These are phyloP conservation scores for Siphamia tubifer DNA, from an alignment of 2,113 vertebrate species.

Conservation along the genomic window DNA sequence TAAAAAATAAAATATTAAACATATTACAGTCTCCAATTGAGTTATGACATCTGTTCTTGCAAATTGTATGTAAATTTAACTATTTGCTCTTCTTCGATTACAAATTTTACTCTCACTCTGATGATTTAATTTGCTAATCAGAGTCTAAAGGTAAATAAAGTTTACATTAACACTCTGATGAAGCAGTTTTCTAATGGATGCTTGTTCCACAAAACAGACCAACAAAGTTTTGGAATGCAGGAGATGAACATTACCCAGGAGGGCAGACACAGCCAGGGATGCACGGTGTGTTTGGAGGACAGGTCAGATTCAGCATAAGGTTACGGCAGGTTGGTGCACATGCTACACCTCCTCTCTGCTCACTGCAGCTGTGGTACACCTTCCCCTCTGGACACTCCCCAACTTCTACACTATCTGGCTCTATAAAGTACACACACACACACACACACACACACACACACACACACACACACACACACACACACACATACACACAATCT, in stretches of 20 bases:
- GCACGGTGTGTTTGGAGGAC: slow-evolving; percentile 90
- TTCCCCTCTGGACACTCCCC: slow-evolving; percentile 90
- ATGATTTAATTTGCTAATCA: no score
- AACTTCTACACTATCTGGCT: slow-evolving; percentile 76
- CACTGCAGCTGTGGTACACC: slow-evolving; percentile 92
- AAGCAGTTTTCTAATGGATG: neutral
- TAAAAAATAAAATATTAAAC: no score
- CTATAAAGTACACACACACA: slow-evolving; percentile 46
- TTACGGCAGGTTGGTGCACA: slow-evolving; percentile 92
- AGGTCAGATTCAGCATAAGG: slow-evolving; percentile 97
- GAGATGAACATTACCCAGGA: slow-evolving; percentile 81
- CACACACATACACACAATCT: slow-evolving; percentile 1
- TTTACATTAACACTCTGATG: no score
- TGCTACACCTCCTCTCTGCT: slow-evolving; percentile 87
- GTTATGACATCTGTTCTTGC: no score
- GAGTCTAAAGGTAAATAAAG: neutral
- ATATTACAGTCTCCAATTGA: no score
- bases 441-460: slow-evolving; percentile 11
- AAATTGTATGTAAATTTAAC: no score
- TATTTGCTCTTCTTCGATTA: no score
- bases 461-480: neutral
- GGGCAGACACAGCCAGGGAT: slow-evolving; percentile 93
- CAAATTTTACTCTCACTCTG: no score
- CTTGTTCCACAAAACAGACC: neutral
- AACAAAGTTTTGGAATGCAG: neutral